phyloP scores from a whole-genome alignment of 2,113 vertebrate species.

The Mirounga angustirostris region DNA sequence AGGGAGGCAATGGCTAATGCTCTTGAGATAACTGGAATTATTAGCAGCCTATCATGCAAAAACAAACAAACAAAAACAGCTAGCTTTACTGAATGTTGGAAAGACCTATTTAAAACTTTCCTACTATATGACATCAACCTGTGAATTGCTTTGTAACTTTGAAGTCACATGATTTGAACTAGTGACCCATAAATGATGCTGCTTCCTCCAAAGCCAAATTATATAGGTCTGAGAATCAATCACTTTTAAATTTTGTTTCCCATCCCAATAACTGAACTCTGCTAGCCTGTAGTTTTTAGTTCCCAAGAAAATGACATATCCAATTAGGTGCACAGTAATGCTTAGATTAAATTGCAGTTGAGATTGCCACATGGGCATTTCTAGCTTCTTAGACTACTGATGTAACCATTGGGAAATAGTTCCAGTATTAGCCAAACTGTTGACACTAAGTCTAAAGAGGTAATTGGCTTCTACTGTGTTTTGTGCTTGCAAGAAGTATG shows the following conservation, averaged over 20 bases:
- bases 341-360: not conserved
- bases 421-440: not conserved
- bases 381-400: not conserved
- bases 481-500: not conserved
- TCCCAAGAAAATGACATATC: not conserved
- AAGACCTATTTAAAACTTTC: not conserved
- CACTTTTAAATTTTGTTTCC: constrained; percentile 56
- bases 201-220: not conserved
- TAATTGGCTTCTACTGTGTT: not conserved
- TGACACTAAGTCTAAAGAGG: constrained; percentile 9
- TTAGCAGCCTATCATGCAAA: not conserved
- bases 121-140: not conserved
- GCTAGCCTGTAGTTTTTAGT: not conserved
- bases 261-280: constrained; percentile 6
- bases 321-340: not conserved
- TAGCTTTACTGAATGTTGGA: not conserved
- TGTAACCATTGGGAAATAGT: not conserved
- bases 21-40: not conserved
- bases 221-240: not conserved
- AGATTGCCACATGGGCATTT: not conserved
- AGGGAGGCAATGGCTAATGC: not conserved
- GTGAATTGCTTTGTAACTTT: not conserved
- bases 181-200: not conserved
- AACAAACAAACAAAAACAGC: not conserved
- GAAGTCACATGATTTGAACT: not conserved